These are phyloP conservation scores for Lepas anatifera DNA, from an alignment of 2,888 invertebrate genomes.

Conservation along the genomic window DNA sequence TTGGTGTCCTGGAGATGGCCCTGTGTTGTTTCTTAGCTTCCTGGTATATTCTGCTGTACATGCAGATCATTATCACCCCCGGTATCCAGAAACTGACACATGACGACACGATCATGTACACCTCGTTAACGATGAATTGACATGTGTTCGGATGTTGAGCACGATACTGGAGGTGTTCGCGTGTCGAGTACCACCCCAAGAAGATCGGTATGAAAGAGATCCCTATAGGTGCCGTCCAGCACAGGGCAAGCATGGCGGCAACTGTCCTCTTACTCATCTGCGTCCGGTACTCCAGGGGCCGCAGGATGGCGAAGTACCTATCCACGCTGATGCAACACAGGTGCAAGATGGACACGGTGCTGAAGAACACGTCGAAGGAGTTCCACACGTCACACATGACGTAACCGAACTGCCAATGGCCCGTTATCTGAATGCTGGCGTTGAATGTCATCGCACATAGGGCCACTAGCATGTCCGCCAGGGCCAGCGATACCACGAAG, in stretches of 20 bases:
- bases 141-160: slow-evolving; percentile 38
- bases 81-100: slow-evolving; percentile 25
- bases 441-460: slow-evolving; percentile 85
- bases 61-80: slow-evolving; percentile 23
- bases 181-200: slow-evolving; percentile 36
- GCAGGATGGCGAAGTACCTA: slow-evolving; percentile 82
- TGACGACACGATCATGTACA: slow-evolving; percentile 23
- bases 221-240: slow-evolving; percentile 41
- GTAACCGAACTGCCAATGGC: slow-evolving; percentile 77
- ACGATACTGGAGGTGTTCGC: slow-evolving; percentile 28
- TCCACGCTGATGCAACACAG: slow-evolving; percentile 65
- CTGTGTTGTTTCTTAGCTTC: slow-evolving; percentile 49
- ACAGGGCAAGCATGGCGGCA: slow-evolving; percentile 42
- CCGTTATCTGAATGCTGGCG: too few relatives aligned
- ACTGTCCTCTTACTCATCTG: slow-evolving; percentile 70
- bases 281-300: slow-evolving; percentile 81
- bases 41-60: slow-evolving; percentile 53
- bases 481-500: too few relatives aligned
- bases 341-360: slow-evolving; percentile 73
- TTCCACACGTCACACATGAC: slow-evolving; percentile 91
- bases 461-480: slow-evolving; percentile 86
- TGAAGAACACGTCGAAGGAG: slow-evolving; percentile 43
- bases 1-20: slow-evolving; percentile 8
- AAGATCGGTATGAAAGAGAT: slow-evolving; percentile 44
- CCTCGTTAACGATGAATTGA: slow-evolving; percentile 22